These are phyloP conservation scores for Agrochola lota DNA, from an alignment of 2,888 invertebrate genomes.

Conservation along the genomic window DNA sequence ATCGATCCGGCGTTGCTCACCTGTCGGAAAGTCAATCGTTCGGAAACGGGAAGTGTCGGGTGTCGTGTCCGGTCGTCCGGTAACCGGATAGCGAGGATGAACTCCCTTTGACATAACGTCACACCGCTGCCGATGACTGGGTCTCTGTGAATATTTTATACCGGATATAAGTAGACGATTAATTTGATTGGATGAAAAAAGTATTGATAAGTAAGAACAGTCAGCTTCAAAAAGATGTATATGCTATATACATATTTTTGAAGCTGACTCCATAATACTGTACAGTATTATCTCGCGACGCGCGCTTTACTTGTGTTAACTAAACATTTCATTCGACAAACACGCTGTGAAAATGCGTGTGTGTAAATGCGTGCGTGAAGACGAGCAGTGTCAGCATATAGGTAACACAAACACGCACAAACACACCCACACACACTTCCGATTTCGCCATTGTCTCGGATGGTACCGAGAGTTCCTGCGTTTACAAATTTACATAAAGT, in stretches of 20 bases:
- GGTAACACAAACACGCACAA: too few relatives aligned
- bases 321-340: too few relatives aligned
- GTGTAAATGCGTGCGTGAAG: too few relatives aligned
- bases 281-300: not conserved
- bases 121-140: constrained; percentile 40
- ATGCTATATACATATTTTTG: too few relatives aligned
- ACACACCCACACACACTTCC: too few relatives aligned
- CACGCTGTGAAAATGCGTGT: too few relatives aligned
- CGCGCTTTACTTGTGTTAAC: too few relatives aligned
- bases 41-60: constrained; percentile 89
- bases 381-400: too few relatives aligned
- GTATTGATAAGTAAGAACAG: not conserved
- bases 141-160: constrained; percentile 25
- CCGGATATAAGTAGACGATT: constrained; percentile 25
- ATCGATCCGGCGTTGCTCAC: constrained; percentile 72
- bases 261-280: too few relatives aligned
- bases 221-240: not conserved
- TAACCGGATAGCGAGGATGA: constrained; percentile 78
- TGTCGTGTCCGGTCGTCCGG: constrained; percentile 79
- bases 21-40: constrained; percentile 85
- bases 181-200: constrained; percentile 14
- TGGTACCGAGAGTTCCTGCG: too few relatives aligned
- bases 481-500: too few relatives aligned
- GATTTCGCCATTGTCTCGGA: too few relatives aligned
- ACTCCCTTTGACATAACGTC: constrained; percentile 66